A percentile compares a stretch with the other conserved stretches of the same genome.
These are phyloP conservation scores for Thalassoma bifasciatum DNA, from an alignment of 2,113 vertebrate genomes.

Conservation along the genomic window DNA sequence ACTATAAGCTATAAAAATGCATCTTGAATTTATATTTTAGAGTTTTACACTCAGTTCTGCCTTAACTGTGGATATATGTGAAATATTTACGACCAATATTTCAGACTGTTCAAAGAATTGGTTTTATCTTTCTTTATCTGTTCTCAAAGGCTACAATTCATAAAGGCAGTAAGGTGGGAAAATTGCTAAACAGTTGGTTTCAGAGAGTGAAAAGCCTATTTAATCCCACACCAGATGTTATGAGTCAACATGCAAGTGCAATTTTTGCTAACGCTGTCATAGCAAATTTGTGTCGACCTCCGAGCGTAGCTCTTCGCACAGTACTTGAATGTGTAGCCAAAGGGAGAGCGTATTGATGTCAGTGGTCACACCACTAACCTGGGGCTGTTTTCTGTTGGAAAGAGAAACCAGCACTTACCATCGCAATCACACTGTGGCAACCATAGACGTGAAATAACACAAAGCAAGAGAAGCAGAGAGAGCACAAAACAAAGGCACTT, in stretches of 20 bases:
- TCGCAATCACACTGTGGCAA: constrained; percentile 29
- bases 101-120: not conserved
- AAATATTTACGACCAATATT: too few relatives aligned
- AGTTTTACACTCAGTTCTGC: too few relatives aligned
- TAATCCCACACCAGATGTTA: not conserved
- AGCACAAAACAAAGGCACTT: not conserved
- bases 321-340: constrained; percentile 11
- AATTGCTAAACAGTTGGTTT: constrained; percentile 6
- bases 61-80: too few relatives aligned
- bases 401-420: constrained; percentile 29
- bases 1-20: too few relatives aligned
- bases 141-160: not conserved
- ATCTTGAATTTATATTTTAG: too few relatives aligned
- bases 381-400: constrained; percentile 19
- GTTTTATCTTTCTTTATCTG: not conserved
- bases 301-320: constrained; percentile 2
- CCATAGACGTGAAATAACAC: constrained; percentile 2
- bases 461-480: constrained; percentile 2
- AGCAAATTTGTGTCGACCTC: constrained; percentile 9
- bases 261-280: not conserved
- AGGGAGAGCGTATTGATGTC: constrained; percentile 25
- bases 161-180: not conserved
- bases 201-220: not conserved
- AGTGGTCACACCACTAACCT: constrained; percentile 25
- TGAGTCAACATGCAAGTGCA: constrained; percentile 1